These are phyloP conservation scores for Eublepharis macularius DNA, from an alignment of 2,113 vertebrate genomes.

Conservation along the genomic window DNA sequence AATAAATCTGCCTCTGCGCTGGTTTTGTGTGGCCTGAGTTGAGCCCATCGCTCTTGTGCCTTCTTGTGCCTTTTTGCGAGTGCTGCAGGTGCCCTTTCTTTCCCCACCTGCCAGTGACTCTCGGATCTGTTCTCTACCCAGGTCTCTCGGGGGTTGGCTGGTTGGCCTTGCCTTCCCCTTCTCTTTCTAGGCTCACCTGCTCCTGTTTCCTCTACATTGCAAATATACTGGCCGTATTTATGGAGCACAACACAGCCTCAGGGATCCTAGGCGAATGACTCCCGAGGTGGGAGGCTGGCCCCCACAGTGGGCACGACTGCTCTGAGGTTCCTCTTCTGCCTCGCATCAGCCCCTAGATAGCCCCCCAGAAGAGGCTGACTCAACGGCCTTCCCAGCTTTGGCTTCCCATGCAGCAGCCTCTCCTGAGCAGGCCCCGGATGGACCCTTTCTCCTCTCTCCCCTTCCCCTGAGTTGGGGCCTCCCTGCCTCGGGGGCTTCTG, in stretches of 20 bases:
- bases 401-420: no score
- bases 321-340: no score
- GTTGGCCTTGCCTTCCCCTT: background rate
- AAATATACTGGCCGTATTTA: background rate
- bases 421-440: background rate
- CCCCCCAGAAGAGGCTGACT: background rate
- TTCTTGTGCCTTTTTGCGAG: background rate
- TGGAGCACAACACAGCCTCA: background rate
- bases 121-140: background rate
- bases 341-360: background rate
- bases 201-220: background rate
- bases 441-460: background rate
- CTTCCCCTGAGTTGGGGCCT: no score
- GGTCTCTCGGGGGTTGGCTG: no score
- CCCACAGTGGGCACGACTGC: background rate
- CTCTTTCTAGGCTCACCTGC: background rate
- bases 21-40: background rate
- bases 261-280: background rate
- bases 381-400: background rate
- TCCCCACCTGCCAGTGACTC: no score
- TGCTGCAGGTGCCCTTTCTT: background rate
- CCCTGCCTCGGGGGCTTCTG: background rate
- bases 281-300: background rate
- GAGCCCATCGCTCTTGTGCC: no score
- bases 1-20: background rate